Evolutionary conservation across 2,113 vertebrate genomes (phyloP), one percentile per base, ranked within the genome.

Genomic region (Actenoides hombroni): DNA sequence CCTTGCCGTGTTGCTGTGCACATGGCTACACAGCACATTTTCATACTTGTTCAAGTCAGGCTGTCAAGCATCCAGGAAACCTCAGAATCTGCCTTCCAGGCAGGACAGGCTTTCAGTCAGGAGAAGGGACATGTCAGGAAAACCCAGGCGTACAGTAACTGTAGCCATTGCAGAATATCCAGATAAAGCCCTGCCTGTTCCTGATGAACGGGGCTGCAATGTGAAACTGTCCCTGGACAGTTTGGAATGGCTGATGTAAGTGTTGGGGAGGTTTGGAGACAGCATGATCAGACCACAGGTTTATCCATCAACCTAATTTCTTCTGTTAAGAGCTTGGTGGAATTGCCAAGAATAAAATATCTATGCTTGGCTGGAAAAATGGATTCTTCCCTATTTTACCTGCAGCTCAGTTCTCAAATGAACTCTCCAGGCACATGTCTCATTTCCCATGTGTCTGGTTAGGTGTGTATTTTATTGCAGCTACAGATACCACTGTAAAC

Each of bases 211-310:
- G 76, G 79, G 33, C 88, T 93, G 88, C 83, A 74, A 37, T 68
- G 88, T 86, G 83, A 84, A 85, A 85, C 73, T 84, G 56, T 96
- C 92, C 92, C 95, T 37, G 2, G 88, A 94, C 95, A 94, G 76
- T 70, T 69, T 76, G 86, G 57, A 94, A 94, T 53, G 65, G 88
- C 90, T 97, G 96, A 97, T 97, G 95, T 97, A 97, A 96, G 95
- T 95, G 96, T 95, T 25, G 9, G 77, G 67, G 95, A 96, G 92
- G 59, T 94, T 92, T 68, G 57, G 74, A 96, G 96, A 92, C 92
- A 86, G 61, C 57, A 49, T 82, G 88, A 73, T 96, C 90, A 92
- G 90, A 79, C 94, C 92, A 89, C 73, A 82, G 86, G 80, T 94
- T 96, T 96, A 97, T 93, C 94, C 94, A 92, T 94, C 96, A 93